Percentiles rank a stretch among this genome's conserved stretches.
Conservation (phyloP, 2,113 vertebrate genomes). For the Centrocercus urophasianus region DNA sequence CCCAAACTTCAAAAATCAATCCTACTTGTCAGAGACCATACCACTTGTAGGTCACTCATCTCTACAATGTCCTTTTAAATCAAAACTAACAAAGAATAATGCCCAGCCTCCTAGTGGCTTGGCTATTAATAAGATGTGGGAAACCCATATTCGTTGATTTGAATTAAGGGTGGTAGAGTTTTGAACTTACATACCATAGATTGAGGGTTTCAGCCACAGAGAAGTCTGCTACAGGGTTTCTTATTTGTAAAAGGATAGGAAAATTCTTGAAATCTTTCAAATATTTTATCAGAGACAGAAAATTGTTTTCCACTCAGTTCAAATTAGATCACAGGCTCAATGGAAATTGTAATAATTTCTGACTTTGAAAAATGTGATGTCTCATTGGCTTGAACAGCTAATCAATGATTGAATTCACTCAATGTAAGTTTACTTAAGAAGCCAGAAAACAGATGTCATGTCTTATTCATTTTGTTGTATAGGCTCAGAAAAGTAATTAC, state of each 20-base stretch:
- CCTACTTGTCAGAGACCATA: background rate
- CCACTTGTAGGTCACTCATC: background rate
- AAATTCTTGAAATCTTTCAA: conserved; percentile 28
- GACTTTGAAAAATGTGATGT: conserved; percentile 69
- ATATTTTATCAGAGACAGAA: conserved; percentile 29
- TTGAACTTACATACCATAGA: background rate
- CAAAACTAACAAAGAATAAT: background rate
- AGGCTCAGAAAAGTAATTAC: conserved; percentile 56
- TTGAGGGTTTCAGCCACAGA: background rate
- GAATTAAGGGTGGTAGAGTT: background rate
- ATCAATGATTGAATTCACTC: conserved; percentile 67
- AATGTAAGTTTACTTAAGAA: conserved; percentile 56
- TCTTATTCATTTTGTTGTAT: conserved; percentile 55
- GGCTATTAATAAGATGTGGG: background rate
- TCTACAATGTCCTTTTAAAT: background rate
- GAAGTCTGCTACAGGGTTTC: background rate
- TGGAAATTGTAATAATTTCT: conserved; percentile 66
- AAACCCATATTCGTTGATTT: background rate
- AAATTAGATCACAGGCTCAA: conserved; percentile 38
- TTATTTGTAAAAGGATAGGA: background rate
- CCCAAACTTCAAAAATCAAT: background rate
- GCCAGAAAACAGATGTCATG: conserved; percentile 70
- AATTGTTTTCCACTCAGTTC: conserved; percentile 51
- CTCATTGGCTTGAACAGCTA: conserved; percentile 67
- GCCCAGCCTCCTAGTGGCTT: background rate